phyloP scores from a whole-genome alignment of 2,113 vertebrate genomes.

The Cyprinodon tularosa region DNA sequence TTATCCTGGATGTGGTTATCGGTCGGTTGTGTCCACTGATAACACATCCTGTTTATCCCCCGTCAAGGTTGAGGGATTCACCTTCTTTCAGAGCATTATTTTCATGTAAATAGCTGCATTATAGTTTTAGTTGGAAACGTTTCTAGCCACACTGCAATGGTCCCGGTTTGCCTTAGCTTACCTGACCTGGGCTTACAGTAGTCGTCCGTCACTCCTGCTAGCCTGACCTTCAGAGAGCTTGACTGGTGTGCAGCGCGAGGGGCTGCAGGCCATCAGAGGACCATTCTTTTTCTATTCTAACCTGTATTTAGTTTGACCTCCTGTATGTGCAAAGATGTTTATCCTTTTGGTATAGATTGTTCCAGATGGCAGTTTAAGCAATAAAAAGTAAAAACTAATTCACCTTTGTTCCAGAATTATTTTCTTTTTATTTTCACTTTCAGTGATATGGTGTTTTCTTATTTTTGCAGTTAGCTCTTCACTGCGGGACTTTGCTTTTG shows the following conservation, averaged over 20 bases:
- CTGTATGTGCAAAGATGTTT: conserved; percentile 91
- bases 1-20: conserved; percentile 39
- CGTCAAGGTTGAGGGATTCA: conserved; percentile 36
- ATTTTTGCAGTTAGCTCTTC: not conserved
- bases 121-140: conserved; percentile 56
- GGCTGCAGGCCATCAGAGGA: conserved; percentile 87
- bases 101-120: conserved; percentile 66
- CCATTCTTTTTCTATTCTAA: conserved; percentile 91
- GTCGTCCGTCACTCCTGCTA: conserved; percentile 77
- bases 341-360: conserved; percentile 97
- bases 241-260: conserved; percentile 77
- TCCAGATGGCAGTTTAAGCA: conserved; percentile 95
- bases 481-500: not conserved
- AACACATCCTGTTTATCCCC: conserved; percentile 27
- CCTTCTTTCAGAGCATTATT: conserved; percentile 34
- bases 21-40: conserved; percentile 32
- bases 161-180: conserved; percentile 89
- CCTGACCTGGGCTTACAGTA: conserved; percentile 81
- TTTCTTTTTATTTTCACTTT: not conserved
- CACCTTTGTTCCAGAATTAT: not conserved
- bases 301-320: conserved; percentile 88
- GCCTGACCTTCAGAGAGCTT: conserved; percentile 79
- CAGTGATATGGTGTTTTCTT: not conserved
- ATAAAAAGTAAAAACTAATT: conserved; percentile 87
- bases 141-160: conserved; percentile 75